Evolutionary conservation across 2,797 vertebrate species (phyloP).

Genomic region (Sphaeramia orbicularis): DNA sequence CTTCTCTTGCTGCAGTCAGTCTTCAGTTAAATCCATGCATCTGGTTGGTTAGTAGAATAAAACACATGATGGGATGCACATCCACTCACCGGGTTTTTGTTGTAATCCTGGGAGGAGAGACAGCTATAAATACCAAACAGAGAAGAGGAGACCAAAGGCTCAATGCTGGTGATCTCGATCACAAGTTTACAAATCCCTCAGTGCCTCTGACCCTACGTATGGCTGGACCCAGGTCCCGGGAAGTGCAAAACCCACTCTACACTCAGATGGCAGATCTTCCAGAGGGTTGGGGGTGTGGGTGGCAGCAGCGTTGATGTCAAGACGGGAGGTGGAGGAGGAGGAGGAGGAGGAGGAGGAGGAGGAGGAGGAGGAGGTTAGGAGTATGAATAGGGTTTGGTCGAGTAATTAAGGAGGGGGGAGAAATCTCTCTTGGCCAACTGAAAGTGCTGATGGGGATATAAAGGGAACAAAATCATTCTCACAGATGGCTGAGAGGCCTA

Average conservation of each 20-base stretch:
- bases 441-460: slow-evolving; percentile 94
- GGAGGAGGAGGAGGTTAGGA: slow-evolving; percentile 56
- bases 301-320: slow-evolving; percentile 69
- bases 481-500: slow-evolving; percentile 90
- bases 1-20: background rate
- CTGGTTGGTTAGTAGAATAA: slow-evolving; percentile 42
- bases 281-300: slow-evolving; percentile 71
- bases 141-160: slow-evolving; percentile 58
- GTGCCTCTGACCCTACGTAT: slow-evolving; percentile 80
- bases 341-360: slow-evolving; percentile 54
- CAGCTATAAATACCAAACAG: slow-evolving; percentile 76
- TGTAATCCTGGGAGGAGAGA: slow-evolving; percentile 73
- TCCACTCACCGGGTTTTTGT: slow-evolving; percentile 83
- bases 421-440: slow-evolving; percentile 85
- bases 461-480: slow-evolving; percentile 90
- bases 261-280: slow-evolving; percentile 79
- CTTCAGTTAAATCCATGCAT: slow-evolving; percentile 30
- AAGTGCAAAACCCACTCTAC: slow-evolving; percentile 80
- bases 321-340: slow-evolving; percentile 57
- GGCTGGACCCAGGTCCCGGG: slow-evolving; percentile 78
- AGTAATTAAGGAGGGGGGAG: slow-evolving; percentile 55
- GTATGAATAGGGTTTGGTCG: slow-evolving; percentile 68
- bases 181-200: slow-evolving; percentile 81
- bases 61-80: slow-evolving; percentile 55
- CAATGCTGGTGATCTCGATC: slow-evolving; percentile 67